A percentile compares a stretch with the other conserved stretches of the same genome.
These are phyloP conservation scores for Oncorhynchus mykiss DNA, from an alignment of 2,113 vertebrate genomes.

Conservation along the genomic window DNA sequence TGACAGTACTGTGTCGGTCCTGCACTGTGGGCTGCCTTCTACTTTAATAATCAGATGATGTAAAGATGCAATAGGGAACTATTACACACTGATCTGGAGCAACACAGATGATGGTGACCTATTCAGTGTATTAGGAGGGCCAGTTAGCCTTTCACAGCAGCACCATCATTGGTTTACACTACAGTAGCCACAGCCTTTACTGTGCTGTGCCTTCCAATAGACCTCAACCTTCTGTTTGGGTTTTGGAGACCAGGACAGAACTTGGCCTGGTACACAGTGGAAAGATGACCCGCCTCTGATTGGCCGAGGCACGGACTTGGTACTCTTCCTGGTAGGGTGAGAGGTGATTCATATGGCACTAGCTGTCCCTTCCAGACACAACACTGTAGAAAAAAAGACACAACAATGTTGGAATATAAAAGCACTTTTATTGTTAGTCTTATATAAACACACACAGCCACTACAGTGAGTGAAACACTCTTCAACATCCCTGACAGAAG, in stretches of 20 bases:
- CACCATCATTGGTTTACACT: slow-evolving; percentile 56
- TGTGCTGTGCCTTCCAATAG: slow-evolving; percentile 36
- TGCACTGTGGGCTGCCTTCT: slow-evolving; percentile 50
- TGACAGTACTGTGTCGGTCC: slow-evolving; percentile 44
- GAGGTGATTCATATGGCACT: slow-evolving; percentile 43
- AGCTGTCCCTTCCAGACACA: not conserved
- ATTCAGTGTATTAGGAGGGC: slow-evolving; percentile 38
- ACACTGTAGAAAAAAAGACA: slow-evolving; percentile 1
- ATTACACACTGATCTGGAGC: not conserved
- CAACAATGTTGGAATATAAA: not conserved
- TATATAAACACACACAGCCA: no score
- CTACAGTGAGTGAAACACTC: no score
- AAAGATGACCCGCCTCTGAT: slow-evolving; percentile 57
- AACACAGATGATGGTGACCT: slow-evolving; percentile 36
- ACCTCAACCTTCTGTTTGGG: slow-evolving; percentile 62
- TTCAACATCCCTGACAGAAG: not conserved
- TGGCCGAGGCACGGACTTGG: slow-evolving; percentile 44
- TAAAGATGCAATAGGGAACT: slow-evolving; percentile 38
- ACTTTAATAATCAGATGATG: slow-evolving; percentile 68
- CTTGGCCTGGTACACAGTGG: slow-evolving; percentile 61
- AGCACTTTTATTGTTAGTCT: not conserved
- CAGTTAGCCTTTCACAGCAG: slow-evolving; percentile 58
- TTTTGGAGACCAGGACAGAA: slow-evolving; percentile 60
- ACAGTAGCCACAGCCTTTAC: slow-evolving; percentile 45
- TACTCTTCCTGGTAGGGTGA: slow-evolving; percentile 24